These are phyloP conservation scores for Percopsis omiscomaycus DNA, from an alignment of 2,797 vertebrate species.

Conservation along the genomic window DNA sequence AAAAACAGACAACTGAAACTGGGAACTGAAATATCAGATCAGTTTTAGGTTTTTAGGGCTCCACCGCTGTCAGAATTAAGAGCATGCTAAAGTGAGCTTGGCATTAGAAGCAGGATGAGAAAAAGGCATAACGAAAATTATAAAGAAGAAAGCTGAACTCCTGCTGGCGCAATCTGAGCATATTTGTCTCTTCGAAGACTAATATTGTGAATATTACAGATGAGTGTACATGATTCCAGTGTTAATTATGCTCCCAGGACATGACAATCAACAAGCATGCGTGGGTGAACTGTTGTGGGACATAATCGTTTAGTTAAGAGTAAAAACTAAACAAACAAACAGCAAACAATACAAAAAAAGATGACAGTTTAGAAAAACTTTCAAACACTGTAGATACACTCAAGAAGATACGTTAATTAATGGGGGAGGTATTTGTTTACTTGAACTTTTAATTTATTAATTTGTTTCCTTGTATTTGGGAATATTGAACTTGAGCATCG, in stretches of 20 bases:
- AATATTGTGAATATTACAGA: no score
- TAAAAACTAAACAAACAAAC: neutral
- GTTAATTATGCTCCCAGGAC: slow-evolving; percentile 4
- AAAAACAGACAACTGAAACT: slow-evolving; percentile 3
- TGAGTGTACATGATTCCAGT: neutral
- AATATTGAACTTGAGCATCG: slow-evolving; percentile 9
- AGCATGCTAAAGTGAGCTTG: slow-evolving; percentile 8
- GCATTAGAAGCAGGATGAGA: slow-evolving; percentile 11
- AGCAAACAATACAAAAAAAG: neutral
- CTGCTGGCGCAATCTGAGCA: slow-evolving; percentile 11
- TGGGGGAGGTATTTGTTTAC: slow-evolving; percentile 9
- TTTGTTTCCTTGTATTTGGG: slow-evolving; percentile 4
- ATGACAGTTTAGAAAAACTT: neutral
- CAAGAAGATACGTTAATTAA: slow-evolving; percentile 18
- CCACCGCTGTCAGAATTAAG: slow-evolving; percentile 25
- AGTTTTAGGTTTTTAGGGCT: slow-evolving; percentile 14
- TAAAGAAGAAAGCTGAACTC: slow-evolving; percentile 25
- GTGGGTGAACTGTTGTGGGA: slow-evolving; percentile 12
- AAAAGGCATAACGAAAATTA: slow-evolving; percentile 9
- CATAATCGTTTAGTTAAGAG: neutral
- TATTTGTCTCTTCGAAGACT: no score
- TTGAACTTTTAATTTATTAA: slow-evolving; percentile 6
- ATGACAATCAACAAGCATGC: slow-evolving; percentile 8
- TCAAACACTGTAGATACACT: no score
- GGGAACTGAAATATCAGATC: slow-evolving; percentile 7